Evolutionary conservation across 2,113 vertebrate species (phyloP).

Genomic region (Petroica traversi): DNA sequence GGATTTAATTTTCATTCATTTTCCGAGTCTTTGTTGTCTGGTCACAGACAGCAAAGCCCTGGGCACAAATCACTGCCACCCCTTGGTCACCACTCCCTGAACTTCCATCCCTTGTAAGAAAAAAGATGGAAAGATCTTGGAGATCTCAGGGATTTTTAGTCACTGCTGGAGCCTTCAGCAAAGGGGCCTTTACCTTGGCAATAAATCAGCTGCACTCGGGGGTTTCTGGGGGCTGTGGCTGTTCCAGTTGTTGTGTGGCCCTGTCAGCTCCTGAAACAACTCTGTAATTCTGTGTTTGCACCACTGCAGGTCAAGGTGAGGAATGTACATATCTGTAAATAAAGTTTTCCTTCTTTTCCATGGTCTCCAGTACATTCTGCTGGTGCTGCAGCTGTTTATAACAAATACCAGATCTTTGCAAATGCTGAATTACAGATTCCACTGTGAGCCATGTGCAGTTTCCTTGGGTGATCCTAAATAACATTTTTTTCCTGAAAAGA

Average conservation of each 20-base stretch:
- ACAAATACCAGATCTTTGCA: not conserved
- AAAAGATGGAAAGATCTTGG: not conserved
- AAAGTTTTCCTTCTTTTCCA: not conserved
- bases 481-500: not conserved
- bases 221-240: not conserved
- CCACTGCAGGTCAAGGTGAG: not conserved
- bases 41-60: not conserved
- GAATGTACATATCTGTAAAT: not conserved
- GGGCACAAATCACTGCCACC: not conserved
- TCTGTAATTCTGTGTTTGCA: not conserved
- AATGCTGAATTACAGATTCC: not conserved
- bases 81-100: not conserved
- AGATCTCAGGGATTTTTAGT: not conserved
- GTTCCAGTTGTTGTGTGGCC: not conserved
- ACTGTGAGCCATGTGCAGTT: rapidly evolving
- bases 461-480: not conserved
- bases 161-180: not conserved
- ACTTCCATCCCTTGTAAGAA: not conserved
- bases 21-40: not conserved
- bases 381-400: not conserved
- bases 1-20: not conserved
- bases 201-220: not conserved
- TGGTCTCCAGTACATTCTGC: not conserved
- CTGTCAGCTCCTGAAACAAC: not conserved
- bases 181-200: not conserved